Base-by-base conservation (phyloP, 2,113 vertebrate species). In the Dicaeum eximium region DNA sequence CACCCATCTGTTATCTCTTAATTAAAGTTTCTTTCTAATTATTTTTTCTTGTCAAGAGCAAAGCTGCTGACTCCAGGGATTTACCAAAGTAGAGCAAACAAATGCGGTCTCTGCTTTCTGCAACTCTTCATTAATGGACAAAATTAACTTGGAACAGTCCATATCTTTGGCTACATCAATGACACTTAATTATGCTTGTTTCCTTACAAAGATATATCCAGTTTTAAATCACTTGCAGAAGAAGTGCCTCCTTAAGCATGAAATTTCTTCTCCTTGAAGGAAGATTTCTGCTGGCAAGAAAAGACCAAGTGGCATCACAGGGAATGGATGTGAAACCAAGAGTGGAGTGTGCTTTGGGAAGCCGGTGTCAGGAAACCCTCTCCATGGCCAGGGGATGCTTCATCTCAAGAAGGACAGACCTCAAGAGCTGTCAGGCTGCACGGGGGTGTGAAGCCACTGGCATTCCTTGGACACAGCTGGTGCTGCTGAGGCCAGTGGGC, bases 11-110 rank as follows among this genome's bases (percentile, higher is more conserved):
- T 97, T 97, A 97, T 96, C 95, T 97, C 97, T 97, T 98, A 97
- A 98, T 97, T 97, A 97, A 97, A 95, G 91, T 97, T 96, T 94
- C 90, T 65, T 86, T 61, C 84, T 97, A 97, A 98, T 97, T 97
- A 96, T 89, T 96, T 97, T 96, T 94, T 91, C 97, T 91, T 96
- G 97, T 97, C 96, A 96, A 80, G 92, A 95, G 93, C 86, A 84
- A 95, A 93, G 82, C 91, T 96, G 96, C 96, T 96, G 95, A 96
- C 95, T 97, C 92, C 44, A 65, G 94, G 85, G 96, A 95, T 96
- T 95, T 92, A 83, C 91, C 84, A 77, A 90, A 93, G 78, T 24
- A 86, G 90, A 86, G 86, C 92, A 95, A 97, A 97, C 96, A 97
- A 96, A 96, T 21, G 15, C 1, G 0, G 80, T 37, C 74, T 88